A percentile compares a stretch with the other conserved stretches of the same genome.
Conservation (phyloP, 2,888 invertebrate genomes). For the Muscina levida region DNA sequence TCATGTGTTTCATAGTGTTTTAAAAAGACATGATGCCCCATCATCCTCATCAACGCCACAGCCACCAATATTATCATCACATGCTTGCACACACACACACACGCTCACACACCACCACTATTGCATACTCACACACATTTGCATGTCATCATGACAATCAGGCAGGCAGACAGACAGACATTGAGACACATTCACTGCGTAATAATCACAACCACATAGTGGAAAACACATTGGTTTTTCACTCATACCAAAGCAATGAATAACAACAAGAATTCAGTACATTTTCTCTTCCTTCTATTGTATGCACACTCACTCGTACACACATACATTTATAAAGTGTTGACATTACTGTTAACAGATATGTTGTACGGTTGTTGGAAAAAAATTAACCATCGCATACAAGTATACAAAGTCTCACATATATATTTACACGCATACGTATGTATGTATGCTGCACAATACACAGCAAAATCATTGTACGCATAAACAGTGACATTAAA, state of each 20-base stretch:
- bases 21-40: conserved; percentile 9
- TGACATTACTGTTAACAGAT: conserved; percentile 41
- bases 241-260: conserved; percentile 23
- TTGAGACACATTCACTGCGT: conserved; percentile 16
- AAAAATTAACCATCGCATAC: conserved; percentile 25
- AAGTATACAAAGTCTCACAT: conserved; percentile 1
- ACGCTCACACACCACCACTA: background rate
- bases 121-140: background rate
- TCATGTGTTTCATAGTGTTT: conserved; percentile 7
- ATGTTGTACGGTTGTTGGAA: background rate
- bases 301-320: conserved; percentile 2
- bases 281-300: background rate
- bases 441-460: background rate
- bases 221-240: conserved; percentile 37
- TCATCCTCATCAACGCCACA: background rate
- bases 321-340: conserved; percentile 19
- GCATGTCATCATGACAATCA: background rate
- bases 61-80: background rate
- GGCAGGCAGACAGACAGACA: background rate
- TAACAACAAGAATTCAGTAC: conserved; percentile 7
- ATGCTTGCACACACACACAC: background rate
- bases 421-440: background rate
- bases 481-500: background rate
- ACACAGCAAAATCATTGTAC: background rate
- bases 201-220: conserved; percentile 45